phyloP scores from a whole-genome alignment of 2,797 vertebrate genomes.

The Passerculus sandwichensis region DNA sequence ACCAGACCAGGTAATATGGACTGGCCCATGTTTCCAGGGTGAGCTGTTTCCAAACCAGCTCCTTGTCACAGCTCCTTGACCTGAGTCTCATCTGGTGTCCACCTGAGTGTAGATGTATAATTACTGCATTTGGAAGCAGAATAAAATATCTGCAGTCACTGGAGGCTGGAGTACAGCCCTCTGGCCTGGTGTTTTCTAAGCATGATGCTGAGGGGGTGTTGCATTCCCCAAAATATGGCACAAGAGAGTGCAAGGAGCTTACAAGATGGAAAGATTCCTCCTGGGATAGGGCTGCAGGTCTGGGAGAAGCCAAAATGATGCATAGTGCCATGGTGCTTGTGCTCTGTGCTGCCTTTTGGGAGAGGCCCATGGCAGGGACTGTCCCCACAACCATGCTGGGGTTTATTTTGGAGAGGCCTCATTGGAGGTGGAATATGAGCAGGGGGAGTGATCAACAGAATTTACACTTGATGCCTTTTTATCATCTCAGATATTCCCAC shows the following conservation, averaged over 20 bases:
- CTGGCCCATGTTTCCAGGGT: neutral
- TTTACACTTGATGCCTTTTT: neutral
- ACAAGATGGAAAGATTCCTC: neutral
- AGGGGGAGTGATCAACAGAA: neutral
- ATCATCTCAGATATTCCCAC: neutral
- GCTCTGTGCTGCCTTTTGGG: neutral
- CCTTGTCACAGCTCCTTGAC: neutral
- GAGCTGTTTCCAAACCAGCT: neutral
- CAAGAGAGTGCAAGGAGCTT: neutral
- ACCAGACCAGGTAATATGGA: neutral
- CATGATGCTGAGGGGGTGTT: neutral
- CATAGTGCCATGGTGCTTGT: neutral
- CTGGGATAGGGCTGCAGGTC: neutral
- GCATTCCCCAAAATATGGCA: neutral
- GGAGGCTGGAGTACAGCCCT: neutral
- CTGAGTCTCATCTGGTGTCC: neutral
- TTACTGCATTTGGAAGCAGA: neutral
- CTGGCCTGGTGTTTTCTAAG: neutral
- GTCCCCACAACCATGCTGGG: neutral
- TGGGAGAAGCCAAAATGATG: neutral
- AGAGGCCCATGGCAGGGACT: neutral
- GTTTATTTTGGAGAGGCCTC: neutral
- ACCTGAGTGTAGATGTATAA: neutral
- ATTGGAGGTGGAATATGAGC: neutral
- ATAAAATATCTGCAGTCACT: neutral